Percentiles rank a stretch among this genome's conserved stretches.
phyloP scores from a whole-genome alignment of 2,888 invertebrate genomes.

The Parnassius apollo region DNA sequence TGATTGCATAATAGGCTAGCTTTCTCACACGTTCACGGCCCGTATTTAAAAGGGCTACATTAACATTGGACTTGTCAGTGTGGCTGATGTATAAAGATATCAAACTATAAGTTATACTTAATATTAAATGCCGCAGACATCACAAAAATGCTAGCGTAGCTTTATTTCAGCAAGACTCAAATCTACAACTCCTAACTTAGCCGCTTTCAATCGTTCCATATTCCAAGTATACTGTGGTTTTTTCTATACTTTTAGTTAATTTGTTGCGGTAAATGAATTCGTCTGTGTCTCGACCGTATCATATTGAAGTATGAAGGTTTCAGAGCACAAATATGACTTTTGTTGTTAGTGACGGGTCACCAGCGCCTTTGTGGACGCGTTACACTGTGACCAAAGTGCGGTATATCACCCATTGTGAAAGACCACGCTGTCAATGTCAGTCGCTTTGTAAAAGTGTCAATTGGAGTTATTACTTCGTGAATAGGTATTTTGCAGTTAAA shows the following conservation, averaged over 20 bases:
- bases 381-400: slow-evolving; percentile 35
- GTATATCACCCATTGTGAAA: slow-evolving; percentile 32
- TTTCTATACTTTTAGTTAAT: neutral
- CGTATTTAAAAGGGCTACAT: too few species aligned
- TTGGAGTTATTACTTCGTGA: slow-evolving; percentile 18
- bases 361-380: slow-evolving; percentile 34
- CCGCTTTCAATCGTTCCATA: too few species aligned
- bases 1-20: too few species aligned
- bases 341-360: slow-evolving; percentile 32
- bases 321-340: slow-evolving; percentile 51
- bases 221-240: neutral
- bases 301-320: slow-evolving; percentile 41
- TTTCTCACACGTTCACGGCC: too few species aligned
- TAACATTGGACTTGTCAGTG: too few species aligned
- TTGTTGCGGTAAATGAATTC: slow-evolving; percentile 23
- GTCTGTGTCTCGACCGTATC: slow-evolving; percentile 31
- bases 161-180: too few species aligned
- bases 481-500: slow-evolving; percentile 13
- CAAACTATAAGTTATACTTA: too few species aligned
- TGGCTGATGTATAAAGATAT: too few species aligned
- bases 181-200: too few species aligned
- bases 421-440: slow-evolving; percentile 36
- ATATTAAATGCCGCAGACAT: too few species aligned
- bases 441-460: slow-evolving; percentile 18
- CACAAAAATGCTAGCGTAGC: too few species aligned